Base-by-base conservation (phyloP, 2,797 vertebrate genomes). In the Hafferia zeledoni region DNA sequence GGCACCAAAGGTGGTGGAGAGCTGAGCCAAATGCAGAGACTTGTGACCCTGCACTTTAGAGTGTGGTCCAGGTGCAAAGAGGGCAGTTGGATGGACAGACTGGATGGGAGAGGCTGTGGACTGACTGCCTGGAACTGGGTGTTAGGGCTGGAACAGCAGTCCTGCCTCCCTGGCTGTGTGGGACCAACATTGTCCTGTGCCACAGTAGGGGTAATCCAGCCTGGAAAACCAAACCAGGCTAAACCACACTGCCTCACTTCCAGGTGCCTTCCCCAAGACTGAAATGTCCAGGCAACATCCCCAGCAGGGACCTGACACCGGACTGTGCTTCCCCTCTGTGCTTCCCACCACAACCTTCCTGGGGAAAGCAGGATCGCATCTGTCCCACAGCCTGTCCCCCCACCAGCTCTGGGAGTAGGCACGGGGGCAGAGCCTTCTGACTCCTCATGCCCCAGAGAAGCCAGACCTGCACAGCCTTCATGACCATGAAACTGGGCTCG, bases 281-380 rank as follows among this genome's bases (percentile, higher is more conserved):
- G 0, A 41, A 76, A 49, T 20, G 5, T 52, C 9, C 69, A 43
- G 67, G 27, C 17, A 67, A 59, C 1, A 3, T 52, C 12, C 46
- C 30, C 18, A 0, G 0, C 27, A 56, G 41, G 11, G 8, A 14
- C 5, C 23, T 9, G 3, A 7, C 0, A 0, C 15, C 15, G 16
- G 3, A 1, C 56, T 80, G 76, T 27, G n/a, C n/a, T n/a, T n/a
- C 24, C 18, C 9, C 61, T 56, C 30, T 24, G 47, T 53, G 43
- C 59, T 56, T 81, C 43, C 39, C 41, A 47, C 24, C 10, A 3
- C 60, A 53, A 14, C 20, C 30, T 57, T 44, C 43, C 27, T n/a
- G 75, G 53, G 35, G 39, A 57, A 3, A 6, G 31, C 5, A 5
- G 16, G 7, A 39, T 50, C 5, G 3, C 5, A 4, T 18, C 13